Percentiles rank a stretch among this genome's conserved stretches.
Evolutionary conservation across 2,797 vertebrate species (phyloP).

Genomic region (Melanotaenia pygmaea): DNA sequence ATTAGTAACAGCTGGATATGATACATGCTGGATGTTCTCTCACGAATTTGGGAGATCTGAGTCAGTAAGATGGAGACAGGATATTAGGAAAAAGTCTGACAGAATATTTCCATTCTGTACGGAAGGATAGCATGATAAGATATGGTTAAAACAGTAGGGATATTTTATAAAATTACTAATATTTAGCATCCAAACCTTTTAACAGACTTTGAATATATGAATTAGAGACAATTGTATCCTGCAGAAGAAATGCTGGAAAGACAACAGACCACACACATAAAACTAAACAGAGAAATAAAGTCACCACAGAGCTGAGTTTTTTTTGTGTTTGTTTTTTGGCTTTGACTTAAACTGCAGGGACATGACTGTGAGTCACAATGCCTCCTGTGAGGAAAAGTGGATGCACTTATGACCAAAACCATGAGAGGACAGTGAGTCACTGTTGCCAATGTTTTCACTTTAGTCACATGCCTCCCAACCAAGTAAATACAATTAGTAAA

Average conservation of each 20-base stretch:
- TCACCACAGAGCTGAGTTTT: conserved; percentile 6
- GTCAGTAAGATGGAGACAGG: conserved; percentile 13
- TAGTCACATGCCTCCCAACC: conserved; percentile 29
- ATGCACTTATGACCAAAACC: conserved; percentile 36
- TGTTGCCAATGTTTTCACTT: conserved; percentile 30
- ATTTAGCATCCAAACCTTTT: not conserved
- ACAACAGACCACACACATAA: conserved; percentile 37
- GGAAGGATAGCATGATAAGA: not conserved
- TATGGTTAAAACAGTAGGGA: not conserved
- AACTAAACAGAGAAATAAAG: conserved; percentile 25
- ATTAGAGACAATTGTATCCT: conserved; percentile 44
- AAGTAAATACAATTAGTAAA: conserved; percentile 19
- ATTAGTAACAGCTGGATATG: conserved; percentile 36
- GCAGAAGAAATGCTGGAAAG: not conserved
- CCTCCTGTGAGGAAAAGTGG: conserved; percentile 39
- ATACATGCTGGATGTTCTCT: conserved; percentile 11
- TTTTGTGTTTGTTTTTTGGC: conserved; percentile 1
- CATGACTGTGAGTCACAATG: conserved; percentile 61
- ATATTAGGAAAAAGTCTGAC: conserved; percentile 18
- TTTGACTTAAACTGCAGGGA: conserved; percentile 44
- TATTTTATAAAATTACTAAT: conserved; percentile 15
- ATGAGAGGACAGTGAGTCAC: conserved; percentile 40
- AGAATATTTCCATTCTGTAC: conserved; percentile 29
- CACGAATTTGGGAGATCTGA: not conserved
- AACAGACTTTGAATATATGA: conserved; percentile 27